phyloP scores from a whole-genome alignment of 2,113 vertebrate genomes.

The Lathamus discolor region DNA sequence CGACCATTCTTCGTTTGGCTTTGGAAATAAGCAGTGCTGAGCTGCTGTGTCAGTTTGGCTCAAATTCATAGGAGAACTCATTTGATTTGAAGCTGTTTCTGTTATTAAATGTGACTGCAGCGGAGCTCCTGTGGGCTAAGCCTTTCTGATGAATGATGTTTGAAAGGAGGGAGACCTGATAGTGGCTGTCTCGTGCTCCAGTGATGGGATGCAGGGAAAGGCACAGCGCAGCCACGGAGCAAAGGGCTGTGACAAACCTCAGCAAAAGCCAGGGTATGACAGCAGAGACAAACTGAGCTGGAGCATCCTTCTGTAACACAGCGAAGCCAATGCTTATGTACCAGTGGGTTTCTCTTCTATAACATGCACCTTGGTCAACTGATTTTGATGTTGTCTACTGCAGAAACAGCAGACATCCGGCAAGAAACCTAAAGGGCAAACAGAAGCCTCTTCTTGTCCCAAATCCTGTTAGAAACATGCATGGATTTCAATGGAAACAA shows the following conservation, averaged over 20 bases:
- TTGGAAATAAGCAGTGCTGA: background rate
- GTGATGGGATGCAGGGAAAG: background rate
- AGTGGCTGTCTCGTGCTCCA: accelerated
- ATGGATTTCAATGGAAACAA: accelerated
- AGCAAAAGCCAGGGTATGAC: accelerated
- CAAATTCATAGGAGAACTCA: background rate
- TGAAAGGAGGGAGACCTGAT: background rate
- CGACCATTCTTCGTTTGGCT: background rate
- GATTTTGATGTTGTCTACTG: accelerated
- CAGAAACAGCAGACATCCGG: background rate
- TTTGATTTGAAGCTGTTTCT: background rate
- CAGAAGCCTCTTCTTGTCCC: background rate
- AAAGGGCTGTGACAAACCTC: background rate
- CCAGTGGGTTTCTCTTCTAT: accelerated
- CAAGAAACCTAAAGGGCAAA: background rate
- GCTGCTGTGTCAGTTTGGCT: background rate
- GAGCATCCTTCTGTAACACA: background rate
- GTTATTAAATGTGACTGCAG: constrained; percentile 7
- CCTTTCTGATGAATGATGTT: background rate
- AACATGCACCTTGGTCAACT: accelerated
- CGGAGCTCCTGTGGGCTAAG: constrained; percentile 5
- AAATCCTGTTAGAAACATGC: accelerated
- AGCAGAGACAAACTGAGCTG: accelerated
- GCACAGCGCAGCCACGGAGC: background rate
- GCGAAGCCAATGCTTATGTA: accelerated